Evolutionary conservation across 1,140 invertebrate genomes (phyloP).

Genomic region (Meloidogyne exigua): DNA sequence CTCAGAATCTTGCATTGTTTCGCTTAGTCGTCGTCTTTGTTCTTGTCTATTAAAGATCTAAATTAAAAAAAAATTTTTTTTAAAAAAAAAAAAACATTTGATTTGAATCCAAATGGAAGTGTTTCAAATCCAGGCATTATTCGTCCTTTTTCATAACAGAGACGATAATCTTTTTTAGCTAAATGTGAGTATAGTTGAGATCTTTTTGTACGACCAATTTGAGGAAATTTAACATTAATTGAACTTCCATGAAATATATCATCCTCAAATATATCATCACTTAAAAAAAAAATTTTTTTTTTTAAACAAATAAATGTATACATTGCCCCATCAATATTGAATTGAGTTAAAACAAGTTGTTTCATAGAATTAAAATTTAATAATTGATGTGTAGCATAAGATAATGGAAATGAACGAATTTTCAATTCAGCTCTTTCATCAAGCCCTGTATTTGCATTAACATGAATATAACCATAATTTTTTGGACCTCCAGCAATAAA

Average conservation of each 20-base stretch:
- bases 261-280: neutral
- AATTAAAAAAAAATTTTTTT: too few species aligned
- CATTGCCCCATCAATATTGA: constrained; percentile 9
- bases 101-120: too few species aligned
- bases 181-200: too few species aligned
- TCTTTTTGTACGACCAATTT: neutral
- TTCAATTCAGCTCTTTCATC: constrained; percentile 8
- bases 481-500: constrained; percentile 26
- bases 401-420: neutral
- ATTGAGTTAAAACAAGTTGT: neutral
- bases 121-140: too few species aligned
- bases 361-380: constrained; percentile 7
- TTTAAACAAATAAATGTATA: neutral
- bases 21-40: too few species aligned
- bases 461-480: constrained; percentile 30
- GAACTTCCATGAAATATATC: neutral
- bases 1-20: too few species aligned
- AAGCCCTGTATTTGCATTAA: neutral
- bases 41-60: too few species aligned
- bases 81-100: too few species aligned
- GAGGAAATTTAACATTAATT: neutral
- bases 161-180: too few species aligned
- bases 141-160: too few species aligned
- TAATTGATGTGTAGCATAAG: neutral
- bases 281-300: neutral